Percentiles rank a stretch among this genome's conserved stretches.
phyloP scores from a whole-genome alignment of 2,797 vertebrate species.

The Rachycentron canadum region DNA sequence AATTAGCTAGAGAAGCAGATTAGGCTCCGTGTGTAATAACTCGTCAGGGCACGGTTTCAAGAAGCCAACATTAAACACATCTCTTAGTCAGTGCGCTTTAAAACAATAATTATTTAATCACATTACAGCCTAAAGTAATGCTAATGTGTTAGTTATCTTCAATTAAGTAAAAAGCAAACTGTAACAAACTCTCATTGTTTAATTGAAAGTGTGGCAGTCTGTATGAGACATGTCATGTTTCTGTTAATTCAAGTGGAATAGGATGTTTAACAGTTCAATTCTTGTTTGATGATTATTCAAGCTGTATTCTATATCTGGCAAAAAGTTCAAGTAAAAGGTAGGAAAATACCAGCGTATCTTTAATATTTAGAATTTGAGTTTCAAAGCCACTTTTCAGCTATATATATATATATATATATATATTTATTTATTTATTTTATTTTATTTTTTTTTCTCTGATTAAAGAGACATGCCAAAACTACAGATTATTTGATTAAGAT shows the following conservation, averaged over 20 bases:
- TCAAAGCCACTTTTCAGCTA: no score
- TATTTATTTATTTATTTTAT: no score
- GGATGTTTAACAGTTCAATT: background rate
- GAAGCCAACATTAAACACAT: conserved; percentile 68
- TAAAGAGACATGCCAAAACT: background rate
- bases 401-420: no score
- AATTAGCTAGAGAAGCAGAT: conserved; percentile 78
- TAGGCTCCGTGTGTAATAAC: conserved; percentile 64
- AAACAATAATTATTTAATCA: conserved; percentile 79
- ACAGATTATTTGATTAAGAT: conserved; percentile 3
- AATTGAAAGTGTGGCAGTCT: background rate
- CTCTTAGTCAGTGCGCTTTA: conserved; percentile 67
- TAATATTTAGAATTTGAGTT: no score
- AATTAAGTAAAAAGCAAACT: conserved; percentile 46
- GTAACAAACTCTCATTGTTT: conserved; percentile 19
- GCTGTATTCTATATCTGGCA: background rate
- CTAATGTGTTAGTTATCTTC: conserved; percentile 34
- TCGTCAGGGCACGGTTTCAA: conserved; percentile 46
- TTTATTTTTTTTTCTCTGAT: background rate
- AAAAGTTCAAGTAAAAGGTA: background rate
- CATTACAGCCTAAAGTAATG: conserved; percentile 47
- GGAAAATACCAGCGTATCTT: no score
- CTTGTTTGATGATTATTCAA: background rate
- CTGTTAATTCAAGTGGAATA: background rate
- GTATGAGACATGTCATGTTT: background rate